A percentile compares a stretch with the other conserved stretches of the same genome.
Evolutionary conservation across 2,888 invertebrate genomes (phyloP).

Genomic region (Philonicus albiceps): DNA sequence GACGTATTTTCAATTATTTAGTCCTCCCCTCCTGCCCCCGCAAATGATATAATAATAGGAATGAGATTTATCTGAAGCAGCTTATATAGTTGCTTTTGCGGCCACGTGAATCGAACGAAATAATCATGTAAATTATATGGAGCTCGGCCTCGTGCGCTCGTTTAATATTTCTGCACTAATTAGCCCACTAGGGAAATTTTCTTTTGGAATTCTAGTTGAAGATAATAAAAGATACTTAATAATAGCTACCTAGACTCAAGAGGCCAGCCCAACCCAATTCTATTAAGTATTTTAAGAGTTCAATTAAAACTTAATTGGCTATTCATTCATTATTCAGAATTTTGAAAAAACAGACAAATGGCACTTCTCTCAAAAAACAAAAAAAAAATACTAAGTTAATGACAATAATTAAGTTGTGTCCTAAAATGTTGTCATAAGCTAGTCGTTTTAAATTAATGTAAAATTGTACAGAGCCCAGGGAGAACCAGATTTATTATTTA

Average conservation of each 20-base stretch:
- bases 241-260: not conserved
- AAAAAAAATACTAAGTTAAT: not conserved
- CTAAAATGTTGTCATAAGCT: not conserved
- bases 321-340: not conserved
- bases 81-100: not conserved
- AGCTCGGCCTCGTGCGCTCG: not conserved
- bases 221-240: not conserved
- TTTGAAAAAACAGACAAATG: not conserved
- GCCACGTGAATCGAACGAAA: not conserved
- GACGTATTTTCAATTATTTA: not conserved
- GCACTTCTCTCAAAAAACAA: not conserved
- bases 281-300: not conserved
- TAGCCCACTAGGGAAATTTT: not conserved
- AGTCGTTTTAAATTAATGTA: too few species aligned
- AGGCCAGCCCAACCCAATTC: not conserved
- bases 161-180: not conserved
- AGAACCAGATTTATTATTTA: too few species aligned
- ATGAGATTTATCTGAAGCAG: not conserved
- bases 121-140: not conserved
- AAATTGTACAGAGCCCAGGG: too few species aligned
- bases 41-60: not conserved
- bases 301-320: not conserved
- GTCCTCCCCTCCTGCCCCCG: not conserved
- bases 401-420: not conserved
- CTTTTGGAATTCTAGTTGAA: not conserved